Conservation (phyloP, 2,888 invertebrate genomes). For the Drosophila pseudotakahashii region DNA sequence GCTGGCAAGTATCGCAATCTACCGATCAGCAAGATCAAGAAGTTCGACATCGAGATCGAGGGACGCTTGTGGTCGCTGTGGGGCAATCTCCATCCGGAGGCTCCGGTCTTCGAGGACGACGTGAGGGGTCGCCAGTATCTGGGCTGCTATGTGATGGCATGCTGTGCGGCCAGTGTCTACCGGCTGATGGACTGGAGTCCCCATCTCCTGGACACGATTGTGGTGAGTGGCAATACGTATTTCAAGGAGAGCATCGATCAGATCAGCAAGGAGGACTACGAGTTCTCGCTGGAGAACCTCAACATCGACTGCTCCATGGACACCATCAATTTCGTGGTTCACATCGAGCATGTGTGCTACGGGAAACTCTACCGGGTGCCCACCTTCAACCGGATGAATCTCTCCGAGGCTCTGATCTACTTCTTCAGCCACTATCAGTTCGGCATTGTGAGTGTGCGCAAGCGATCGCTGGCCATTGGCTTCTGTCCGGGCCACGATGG, state of each 20-base stretch:
- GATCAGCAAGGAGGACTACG: constrained; percentile 86
- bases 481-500: constrained; percentile 78
- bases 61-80: constrained; percentile 89
- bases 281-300: constrained; percentile 86
- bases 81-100: constrained; percentile 88
- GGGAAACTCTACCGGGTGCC: constrained; percentile 86
- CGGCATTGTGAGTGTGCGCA: constrained; percentile 86
- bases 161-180: constrained; percentile 87
- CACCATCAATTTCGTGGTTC: constrained; percentile 86
- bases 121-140: constrained; percentile 88
- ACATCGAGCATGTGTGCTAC: constrained; percentile 86
- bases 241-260: constrained; percentile 85
- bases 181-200: constrained; percentile 87
- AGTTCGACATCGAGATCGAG: constrained; percentile 88
- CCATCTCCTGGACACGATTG: constrained; percentile 87
- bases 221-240: constrained; percentile 87
- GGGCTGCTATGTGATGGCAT: constrained; percentile 86
- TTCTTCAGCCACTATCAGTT: constrained; percentile 86
- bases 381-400: constrained; percentile 86
- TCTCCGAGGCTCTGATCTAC: constrained; percentile 87
- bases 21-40: constrained; percentile 84
- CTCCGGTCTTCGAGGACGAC: constrained; percentile 85
- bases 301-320: constrained; percentile 86
- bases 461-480: constrained; percentile 86
- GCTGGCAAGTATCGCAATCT: constrained; percentile 76